phyloP scores from a whole-genome alignment of 2,888 invertebrate species.

The Orthosia incerta region DNA sequence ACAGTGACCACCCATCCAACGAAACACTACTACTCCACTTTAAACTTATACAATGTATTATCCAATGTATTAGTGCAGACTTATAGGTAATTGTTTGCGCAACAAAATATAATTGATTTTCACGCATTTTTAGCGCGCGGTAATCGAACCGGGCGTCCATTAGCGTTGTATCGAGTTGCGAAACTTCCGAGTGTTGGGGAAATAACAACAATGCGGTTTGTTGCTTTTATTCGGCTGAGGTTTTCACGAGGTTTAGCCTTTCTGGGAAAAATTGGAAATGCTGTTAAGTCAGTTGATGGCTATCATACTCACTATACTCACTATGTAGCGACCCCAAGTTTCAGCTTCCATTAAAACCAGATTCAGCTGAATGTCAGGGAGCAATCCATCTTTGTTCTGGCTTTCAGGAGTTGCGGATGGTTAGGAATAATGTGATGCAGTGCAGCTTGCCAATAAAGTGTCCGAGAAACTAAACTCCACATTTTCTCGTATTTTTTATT shows the following conservation, averaged over 20 bases:
- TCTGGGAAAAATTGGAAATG: neutral
- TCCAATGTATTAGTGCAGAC: slow-evolving; percentile 34
- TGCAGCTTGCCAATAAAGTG: too few relatives aligned
- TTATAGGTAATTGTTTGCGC: slow-evolving; percentile 52
- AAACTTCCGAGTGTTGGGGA: slow-evolving; percentile 42
- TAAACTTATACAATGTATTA: slow-evolving; percentile 47
- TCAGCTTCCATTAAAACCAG: too few relatives aligned
- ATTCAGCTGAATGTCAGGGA: too few relatives aligned
- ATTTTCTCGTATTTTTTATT: neutral
- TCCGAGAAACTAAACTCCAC: too few relatives aligned
- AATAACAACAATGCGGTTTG: slow-evolving; percentile 28
- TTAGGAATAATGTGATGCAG: too few relatives aligned
- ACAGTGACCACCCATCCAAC: neutral
- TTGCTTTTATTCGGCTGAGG: slow-evolving; percentile 8
- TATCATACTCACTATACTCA: too few relatives aligned
- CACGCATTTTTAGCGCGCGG: slow-evolving; percentile 51
- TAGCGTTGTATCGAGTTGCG: slow-evolving; percentile 49
- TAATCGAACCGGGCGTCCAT: slow-evolving; percentile 55
- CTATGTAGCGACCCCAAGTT: too few relatives aligned
- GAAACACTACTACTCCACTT: neutral
- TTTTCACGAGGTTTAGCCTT: slow-evolving; percentile 1
- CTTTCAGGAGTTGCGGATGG: too few relatives aligned
- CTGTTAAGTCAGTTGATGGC: too few relatives aligned
- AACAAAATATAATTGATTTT: slow-evolving; percentile 56
- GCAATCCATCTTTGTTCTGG: too few relatives aligned